phyloP scores from a whole-genome alignment of 1,140 invertebrate genomes.

The Choristoneura fumiferana region DNA sequence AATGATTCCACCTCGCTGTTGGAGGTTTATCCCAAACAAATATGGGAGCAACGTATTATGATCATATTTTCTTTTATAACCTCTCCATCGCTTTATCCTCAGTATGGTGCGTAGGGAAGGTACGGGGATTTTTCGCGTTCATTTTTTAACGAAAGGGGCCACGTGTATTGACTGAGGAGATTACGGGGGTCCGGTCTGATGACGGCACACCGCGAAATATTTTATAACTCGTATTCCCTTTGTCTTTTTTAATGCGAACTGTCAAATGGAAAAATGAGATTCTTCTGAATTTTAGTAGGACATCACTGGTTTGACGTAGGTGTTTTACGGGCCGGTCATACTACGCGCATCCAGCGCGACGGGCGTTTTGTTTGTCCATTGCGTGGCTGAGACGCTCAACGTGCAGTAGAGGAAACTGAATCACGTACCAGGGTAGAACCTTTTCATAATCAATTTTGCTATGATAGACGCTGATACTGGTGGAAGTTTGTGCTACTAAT shows the following conservation, averaged over 20 bases:
- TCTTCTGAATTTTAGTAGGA: no score
- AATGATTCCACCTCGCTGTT: slow-evolving; percentile 13
- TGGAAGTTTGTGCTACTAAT: no score
- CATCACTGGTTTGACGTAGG: no score
- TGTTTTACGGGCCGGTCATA: no score
- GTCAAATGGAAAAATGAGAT: no score
- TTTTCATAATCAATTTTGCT: no score
- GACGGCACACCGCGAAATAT: slow-evolving; percentile 49
- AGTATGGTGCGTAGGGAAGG: slow-evolving; percentile 29
- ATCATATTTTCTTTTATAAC: slow-evolving; percentile 56
- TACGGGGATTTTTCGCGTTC: slow-evolving; percentile 36
- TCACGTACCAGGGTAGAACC: no score
- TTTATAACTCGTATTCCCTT: slow-evolving; percentile 46
- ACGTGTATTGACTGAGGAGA: slow-evolving; percentile 31
- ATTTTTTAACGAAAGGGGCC: slow-evolving; percentile 41
- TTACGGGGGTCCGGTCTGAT: slow-evolving; percentile 33
- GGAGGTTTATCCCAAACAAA: slow-evolving; percentile 41
- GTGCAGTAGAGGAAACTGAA: no score
- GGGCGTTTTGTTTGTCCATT: no score
- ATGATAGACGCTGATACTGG: no score
- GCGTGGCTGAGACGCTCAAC: no score
- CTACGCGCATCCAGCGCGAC: no score
- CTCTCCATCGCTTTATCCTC: slow-evolving; percentile 38
- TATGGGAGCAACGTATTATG: slow-evolving; percentile 50
- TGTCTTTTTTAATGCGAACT: slow-evolving; percentile 17